A percentile compares a stretch with the other conserved stretches of the same genome.
Conservation (phyloP, 2,113 vertebrate genomes). For the Ammodytes marinus region DNA sequence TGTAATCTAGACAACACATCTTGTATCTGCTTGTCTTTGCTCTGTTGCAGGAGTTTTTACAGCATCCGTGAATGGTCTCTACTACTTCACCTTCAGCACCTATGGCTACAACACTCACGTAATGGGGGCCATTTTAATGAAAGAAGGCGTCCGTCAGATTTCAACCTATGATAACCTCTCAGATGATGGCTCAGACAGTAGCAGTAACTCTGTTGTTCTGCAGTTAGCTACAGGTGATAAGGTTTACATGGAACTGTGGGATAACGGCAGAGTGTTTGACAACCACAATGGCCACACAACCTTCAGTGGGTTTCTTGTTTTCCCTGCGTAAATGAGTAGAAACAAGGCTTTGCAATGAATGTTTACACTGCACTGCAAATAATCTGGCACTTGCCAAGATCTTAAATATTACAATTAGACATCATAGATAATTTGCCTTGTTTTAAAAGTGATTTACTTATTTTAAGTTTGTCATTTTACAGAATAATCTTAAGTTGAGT, state of each 20-base stretch:
- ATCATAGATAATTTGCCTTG: too few relatives aligned
- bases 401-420: too few relatives aligned
- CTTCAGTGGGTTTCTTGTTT: constrained; percentile 61
- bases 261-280: constrained; percentile 42
- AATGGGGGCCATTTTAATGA: constrained; percentile 42
- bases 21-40: not conserved
- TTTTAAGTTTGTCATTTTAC: too few relatives aligned
- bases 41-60: constrained; percentile 62
- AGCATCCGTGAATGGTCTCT: constrained; percentile 50
- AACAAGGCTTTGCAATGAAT: not conserved
- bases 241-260: constrained; percentile 46
- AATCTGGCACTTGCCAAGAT: too few relatives aligned
- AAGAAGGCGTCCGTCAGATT: constrained; percentile 28
- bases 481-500: too few relatives aligned
- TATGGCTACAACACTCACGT: constrained; percentile 51
- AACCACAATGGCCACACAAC: constrained; percentile 62
- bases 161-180: constrained; percentile 28
- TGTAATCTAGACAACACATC: not conserved
- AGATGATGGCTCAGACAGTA: constrained; percentile 19
- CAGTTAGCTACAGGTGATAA: constrained; percentile 32
- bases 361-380: not conserved
- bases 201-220: constrained; percentile 44
- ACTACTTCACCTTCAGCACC: constrained; percentile 62
- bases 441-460: too few relatives aligned
- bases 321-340: constrained; percentile 21